phyloP scores from a whole-genome alignment of 2,888 invertebrate genomes.

The Philereme vetulata region DNA sequence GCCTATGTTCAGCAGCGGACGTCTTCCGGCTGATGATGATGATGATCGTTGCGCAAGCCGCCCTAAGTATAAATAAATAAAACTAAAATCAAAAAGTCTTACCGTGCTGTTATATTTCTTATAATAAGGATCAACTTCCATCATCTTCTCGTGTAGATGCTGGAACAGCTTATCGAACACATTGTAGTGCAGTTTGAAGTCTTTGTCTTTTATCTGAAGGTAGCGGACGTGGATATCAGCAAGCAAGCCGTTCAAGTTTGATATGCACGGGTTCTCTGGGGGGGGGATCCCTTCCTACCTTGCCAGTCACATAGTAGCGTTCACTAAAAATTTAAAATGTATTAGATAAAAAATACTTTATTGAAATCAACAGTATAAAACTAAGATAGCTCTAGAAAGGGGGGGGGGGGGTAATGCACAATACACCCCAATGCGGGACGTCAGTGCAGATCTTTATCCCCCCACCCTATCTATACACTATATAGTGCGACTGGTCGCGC shows the following conservation, averaged over 20 bases:
- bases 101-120: constrained; percentile 64
- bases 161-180: constrained; percentile 60
- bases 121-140: constrained; percentile 63
- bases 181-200: constrained; percentile 57
- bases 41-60: no score
- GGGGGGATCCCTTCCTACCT: constrained; percentile 39
- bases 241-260: constrained; percentile 59
- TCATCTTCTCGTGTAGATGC: constrained; percentile 60
- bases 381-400: no score
- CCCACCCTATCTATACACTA: no score
- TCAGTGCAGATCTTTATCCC: no score
- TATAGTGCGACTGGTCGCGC: no score
- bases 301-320: constrained; percentile 12
- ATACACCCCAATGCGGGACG: no score
- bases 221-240: constrained; percentile 58
- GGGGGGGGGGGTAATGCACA: no score
- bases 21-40: no score
- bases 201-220: constrained; percentile 53
- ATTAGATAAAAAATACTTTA: not conserved
- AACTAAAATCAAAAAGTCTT: constrained; percentile 23
- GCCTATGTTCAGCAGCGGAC: no score
- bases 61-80: no score
- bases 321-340: constrained; percentile 15
- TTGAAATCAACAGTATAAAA: no score
- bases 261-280: constrained; percentile 48